Evolutionary conservation across 37 sponge, comb jelly and placozoan genomes (phyloP), one percentile per base, ranked within the genome.

Genomic region (Chondrosia reniformis): DNA sequence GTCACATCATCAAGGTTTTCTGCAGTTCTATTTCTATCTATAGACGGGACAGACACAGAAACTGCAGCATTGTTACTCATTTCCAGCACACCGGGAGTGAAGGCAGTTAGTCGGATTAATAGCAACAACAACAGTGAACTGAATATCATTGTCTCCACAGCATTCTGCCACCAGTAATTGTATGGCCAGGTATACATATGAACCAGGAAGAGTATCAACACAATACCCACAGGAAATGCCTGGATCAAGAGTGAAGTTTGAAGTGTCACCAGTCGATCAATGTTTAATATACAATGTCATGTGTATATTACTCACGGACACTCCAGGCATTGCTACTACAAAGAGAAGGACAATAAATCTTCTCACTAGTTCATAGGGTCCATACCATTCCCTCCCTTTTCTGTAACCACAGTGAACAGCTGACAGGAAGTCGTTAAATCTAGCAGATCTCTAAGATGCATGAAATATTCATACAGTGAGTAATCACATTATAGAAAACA

Each of bases 301-400:
- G n/a, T n/a, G n/a, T n/a, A n/a, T n/a, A n/a, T n/a, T 4, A 63
- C 86, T 67, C 39, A 90, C 90, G 3, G 90, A 66, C 77, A 83
- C 77, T 67, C 90, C 90, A 32, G 90, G 90, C 12, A 83, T 36
- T 17, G 34, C 55, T 0, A 79, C 75, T 4, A 79, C 63, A 3
- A 85, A 0, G 3, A 9, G 21, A 22, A 90, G 55, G 56, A 90
- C 61, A 28, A 85, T 33, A 24, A 76, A 57, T 17, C 90, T 55
- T 55, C 86, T 73, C 17, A 79, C 25, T 8, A 90, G 76, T 6
- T 90, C 90, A 61, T 77, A 74, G 2, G 74, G 33, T 21, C 44
- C 76, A 82, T 86, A 90, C 86, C 86, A 90, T 30, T 19, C 27
- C 37, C 19, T 39, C 6, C 52, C 40, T 22, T 77, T 63, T 66